Evolutionary conservation across 2,113 vertebrate species (phyloP), one percentile per base, ranked within the genome.

Genomic region (Coptodon rendalli): DNA sequence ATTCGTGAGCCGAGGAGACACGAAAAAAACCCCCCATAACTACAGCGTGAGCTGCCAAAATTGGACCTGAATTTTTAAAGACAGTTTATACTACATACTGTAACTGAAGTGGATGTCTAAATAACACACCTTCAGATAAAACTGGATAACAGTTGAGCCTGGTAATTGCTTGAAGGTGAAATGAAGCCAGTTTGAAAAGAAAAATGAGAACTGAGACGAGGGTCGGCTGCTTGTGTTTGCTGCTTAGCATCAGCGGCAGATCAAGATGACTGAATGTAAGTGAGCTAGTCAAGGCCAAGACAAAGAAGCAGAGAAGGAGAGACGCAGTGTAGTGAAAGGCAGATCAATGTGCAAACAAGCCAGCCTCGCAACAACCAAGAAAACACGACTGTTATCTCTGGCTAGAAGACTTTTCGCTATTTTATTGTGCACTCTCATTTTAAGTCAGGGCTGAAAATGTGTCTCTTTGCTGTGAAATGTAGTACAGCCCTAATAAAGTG

Each of bases 291-390:
- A 89, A 94, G 92, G 93, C 93, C 84, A 52, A 82, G 82, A 86
- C 84, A 59, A 81, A 81, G 89, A 92, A 92, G 92, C 90, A 90
- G 88, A 93, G 83, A 83, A 84, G 89, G 48, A 92, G 89, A 78
- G 83, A 87, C 31, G 43, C 81, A 53, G 85, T 82, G 87, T 27
- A 83, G 79, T 86, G 89, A 89, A 92, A 92, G 81, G 86, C 83
- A 89, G 88, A 92, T 94, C 87, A 87, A 91, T 92, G 92, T 89
- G 89, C 71, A 90, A 92, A 91, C 89, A 88, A 82, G 45, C 82
- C 86, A 50, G 48, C 84, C 81, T 86, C 29, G 34, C 73, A 85
- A 82, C 34, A 31, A 56, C 10, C 17, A 59, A 76, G 45, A 71
- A 76, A 80, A 87, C 54, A 63, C n/a, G 19, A 71, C 36, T 14